Evolutionary conservation across 2,888 invertebrate genomes (phyloP).

Genomic region (Balanococcus diminutus): DNA sequence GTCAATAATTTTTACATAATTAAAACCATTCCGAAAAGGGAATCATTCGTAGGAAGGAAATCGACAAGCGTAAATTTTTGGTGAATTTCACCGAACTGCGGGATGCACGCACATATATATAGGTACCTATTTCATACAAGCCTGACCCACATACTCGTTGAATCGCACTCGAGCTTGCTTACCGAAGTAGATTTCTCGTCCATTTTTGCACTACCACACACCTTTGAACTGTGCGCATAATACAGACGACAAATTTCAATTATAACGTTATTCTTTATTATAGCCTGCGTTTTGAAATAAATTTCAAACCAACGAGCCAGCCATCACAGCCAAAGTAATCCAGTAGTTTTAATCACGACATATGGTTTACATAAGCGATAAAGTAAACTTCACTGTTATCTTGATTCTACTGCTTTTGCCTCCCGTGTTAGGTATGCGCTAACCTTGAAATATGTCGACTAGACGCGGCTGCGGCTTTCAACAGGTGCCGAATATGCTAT

Average conservation of each 20-base stretch:
- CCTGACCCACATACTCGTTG: not conserved
- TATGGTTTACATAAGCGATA: not conserved
- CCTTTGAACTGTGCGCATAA: conserved; percentile 7
- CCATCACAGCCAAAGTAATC: not conserved
- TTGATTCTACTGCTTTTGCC: not conserved
- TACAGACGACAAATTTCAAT: conserved; percentile 5
- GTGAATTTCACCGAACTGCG: not conserved
- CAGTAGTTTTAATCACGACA: not conserved
- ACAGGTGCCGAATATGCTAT: conserved; percentile 10
- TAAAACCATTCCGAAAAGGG: not conserved
- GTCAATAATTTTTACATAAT: not conserved
- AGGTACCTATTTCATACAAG: not conserved
- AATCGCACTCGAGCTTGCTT: not conserved
- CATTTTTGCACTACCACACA: conserved; percentile 8
- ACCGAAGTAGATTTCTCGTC: conserved; percentile 2
- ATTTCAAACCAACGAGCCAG: not conserved
- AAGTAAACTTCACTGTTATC: conserved; percentile 34
- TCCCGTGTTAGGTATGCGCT: not conserved
- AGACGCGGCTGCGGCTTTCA: conserved; percentile 20
- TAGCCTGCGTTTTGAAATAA: too few relatives aligned
- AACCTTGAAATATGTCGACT: not conserved
- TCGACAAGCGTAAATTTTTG: not conserved
- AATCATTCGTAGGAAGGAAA: not conserved
- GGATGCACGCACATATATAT: too few relatives aligned
- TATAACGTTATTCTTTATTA: conserved; percentile 2